Evolutionary conservation across 2,888 invertebrate species (phyloP).

Genomic region (Mesochorus sp.): DNA sequence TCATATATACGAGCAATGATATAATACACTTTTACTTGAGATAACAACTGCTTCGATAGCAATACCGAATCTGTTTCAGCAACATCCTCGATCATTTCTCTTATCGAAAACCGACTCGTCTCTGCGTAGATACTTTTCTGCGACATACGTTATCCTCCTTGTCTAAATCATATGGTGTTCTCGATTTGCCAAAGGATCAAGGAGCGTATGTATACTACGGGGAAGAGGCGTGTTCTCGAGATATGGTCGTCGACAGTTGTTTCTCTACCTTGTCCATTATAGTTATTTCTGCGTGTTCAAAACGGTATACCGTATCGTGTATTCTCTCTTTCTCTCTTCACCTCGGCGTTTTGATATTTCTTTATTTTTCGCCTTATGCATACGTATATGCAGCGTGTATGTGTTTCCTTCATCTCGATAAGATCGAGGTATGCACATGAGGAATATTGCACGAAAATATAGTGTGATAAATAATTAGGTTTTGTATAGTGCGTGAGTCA

Average conservation of each 20-base stretch:
- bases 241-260: conserved; percentile 9
- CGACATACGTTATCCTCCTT: background rate
- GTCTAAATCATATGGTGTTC: conserved; percentile 11
- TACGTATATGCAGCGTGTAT: background rate
- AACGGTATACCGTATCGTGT: conserved; percentile 8
- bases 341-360: background rate
- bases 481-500: background rate
- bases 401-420: conserved; percentile 39
- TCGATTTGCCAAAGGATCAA: conserved; percentile 16
- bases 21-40: no score
- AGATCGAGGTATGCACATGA: conserved; percentile 12
- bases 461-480: conserved; percentile 39
- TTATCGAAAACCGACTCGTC: conserved; percentile 5
- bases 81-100: background rate
- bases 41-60: background rate
- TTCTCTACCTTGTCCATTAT: background rate
- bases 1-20: no score
- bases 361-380: background rate
- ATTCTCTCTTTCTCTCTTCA: background rate
- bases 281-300: conserved; percentile 2
- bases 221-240: conserved; percentile 7
- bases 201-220: background rate
- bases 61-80: conserved; percentile 13
- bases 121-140: background rate
- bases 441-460: conserved; percentile 15